Percentiles rank a stretch among this genome's conserved stretches.
These are phyloP conservation scores for Calephelis virginiensis DNA, from an alignment of 1,140 invertebrate species.

Conservation along the genomic window DNA sequence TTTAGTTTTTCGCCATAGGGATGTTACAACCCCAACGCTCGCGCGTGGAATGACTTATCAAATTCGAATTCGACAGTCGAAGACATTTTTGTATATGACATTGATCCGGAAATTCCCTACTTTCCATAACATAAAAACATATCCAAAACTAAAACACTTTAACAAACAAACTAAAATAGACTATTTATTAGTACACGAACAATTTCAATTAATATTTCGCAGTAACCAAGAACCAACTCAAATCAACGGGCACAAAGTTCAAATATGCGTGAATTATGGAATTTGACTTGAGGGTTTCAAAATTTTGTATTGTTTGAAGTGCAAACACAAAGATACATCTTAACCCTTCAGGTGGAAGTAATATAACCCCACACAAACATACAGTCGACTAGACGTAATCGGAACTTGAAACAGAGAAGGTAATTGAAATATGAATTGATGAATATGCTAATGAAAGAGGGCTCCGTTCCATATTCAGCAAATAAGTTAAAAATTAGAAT, in stretches of 20 bases:
- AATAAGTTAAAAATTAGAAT: background rate
- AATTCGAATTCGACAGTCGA: too few species aligned
- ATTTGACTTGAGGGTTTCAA: slow-evolving; percentile 8
- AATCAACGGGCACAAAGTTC: background rate
- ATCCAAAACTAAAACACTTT: background rate
- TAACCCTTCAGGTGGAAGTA: slow-evolving; percentile 65
- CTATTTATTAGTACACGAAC: slow-evolving; percentile 1
- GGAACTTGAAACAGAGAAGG: slow-evolving; percentile 5
- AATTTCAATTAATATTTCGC: slow-evolving; percentile 10
- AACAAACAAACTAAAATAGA: slow-evolving; percentile 4
- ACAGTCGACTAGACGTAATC: slow-evolving; percentile 26
- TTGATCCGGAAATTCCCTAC: too few species aligned
- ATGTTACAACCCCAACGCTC: too few species aligned
- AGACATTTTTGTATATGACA: too few species aligned
- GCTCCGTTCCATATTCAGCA: background rate
- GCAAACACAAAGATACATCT: slow-evolving; percentile 54
- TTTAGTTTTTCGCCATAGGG: too few species aligned
- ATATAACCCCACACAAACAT: slow-evolving; percentile 42
- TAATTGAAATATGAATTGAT: slow-evolving; percentile 20
- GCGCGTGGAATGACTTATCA: too few species aligned
- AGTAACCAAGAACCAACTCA: background rate
- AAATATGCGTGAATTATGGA: background rate
- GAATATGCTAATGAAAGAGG: slow-evolving; percentile 18
- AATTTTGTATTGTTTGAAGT: slow-evolving; percentile 57
- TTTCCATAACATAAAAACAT: background rate